Percentiles rank a stretch among this genome's conserved stretches.
These are phyloP conservation scores for Panthera uncia DNA, from an alignment of 2,113 vertebrate species.

Conservation along the genomic window DNA sequence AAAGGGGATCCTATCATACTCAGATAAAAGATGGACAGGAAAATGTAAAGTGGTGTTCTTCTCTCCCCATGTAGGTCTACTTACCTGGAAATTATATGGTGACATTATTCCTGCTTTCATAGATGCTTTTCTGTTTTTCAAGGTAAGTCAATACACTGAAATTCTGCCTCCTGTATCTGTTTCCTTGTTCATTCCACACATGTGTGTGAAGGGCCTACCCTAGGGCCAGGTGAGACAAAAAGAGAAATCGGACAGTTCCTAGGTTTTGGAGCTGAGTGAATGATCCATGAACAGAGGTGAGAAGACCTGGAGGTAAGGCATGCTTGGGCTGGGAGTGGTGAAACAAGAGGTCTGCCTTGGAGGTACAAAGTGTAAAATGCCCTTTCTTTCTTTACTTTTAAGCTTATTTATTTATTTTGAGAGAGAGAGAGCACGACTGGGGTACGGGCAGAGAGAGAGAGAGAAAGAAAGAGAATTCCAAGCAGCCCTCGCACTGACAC, in stretches of 20 bases:
- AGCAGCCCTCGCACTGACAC: no score
- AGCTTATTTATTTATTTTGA: no score
- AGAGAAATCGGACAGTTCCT: not conserved
- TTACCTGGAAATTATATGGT: not conserved
- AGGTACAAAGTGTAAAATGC: not conserved
- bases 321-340: not conserved
- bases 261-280: not conserved
- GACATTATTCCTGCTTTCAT: fast-evolving
- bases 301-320: not conserved
- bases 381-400: no score
- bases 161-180: not conserved
- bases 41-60: not conserved
- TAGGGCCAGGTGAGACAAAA: not conserved
- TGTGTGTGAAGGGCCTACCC: not conserved
- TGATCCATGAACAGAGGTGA: not conserved
- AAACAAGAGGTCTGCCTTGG: not conserved
- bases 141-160: not conserved
- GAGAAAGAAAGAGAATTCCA: no score
- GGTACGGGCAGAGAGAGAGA: no score
- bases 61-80: not conserved
- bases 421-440: no score
- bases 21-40: not conserved
- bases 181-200: not conserved
- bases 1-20: not conserved
- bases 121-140: not conserved